Evolutionary conservation across 2,113 vertebrate species (phyloP).

Genomic region (Pelmatolapia mariae): DNA sequence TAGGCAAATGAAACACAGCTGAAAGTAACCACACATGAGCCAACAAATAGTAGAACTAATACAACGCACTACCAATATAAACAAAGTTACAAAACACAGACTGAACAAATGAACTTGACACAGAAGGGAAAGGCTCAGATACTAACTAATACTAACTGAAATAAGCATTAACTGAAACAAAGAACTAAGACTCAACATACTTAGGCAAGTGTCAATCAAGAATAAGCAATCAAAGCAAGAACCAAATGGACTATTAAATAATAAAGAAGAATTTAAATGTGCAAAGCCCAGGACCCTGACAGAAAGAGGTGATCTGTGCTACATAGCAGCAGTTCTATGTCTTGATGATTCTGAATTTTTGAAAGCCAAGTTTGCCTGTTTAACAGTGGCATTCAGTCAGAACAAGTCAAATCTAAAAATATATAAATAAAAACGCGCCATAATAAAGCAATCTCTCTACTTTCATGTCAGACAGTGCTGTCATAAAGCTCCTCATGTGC

Average conservation of each 20-base stretch:
- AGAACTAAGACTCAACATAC: not conserved
- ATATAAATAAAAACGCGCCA: fast-evolving
- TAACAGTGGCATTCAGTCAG: not conserved
- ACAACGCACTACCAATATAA: not conserved
- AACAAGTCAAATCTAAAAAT: not conserved
- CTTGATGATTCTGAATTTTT: not conserved
- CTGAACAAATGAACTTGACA: not conserved
- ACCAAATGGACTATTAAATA: not conserved
- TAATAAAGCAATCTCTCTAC: not conserved
- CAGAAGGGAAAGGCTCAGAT: not conserved
- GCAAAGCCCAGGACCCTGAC: not conserved
- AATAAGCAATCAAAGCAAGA: fast-evolving
- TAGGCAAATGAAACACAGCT: not conserved
- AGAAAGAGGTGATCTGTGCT: not conserved
- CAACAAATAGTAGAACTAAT: not conserved
- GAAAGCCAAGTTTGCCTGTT: not conserved
- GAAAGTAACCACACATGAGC: not conserved
- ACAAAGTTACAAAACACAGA: not conserved
- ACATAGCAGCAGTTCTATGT: not conserved
- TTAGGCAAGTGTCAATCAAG: not conserved
- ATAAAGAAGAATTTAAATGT: not conserved
- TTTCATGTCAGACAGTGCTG: not conserved
- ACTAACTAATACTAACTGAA: not conserved
- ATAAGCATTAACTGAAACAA: not conserved
- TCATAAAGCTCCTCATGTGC: not conserved